phyloP scores from a whole-genome alignment of 2,888 invertebrate genomes.

The Aphidius colemani region DNA sequence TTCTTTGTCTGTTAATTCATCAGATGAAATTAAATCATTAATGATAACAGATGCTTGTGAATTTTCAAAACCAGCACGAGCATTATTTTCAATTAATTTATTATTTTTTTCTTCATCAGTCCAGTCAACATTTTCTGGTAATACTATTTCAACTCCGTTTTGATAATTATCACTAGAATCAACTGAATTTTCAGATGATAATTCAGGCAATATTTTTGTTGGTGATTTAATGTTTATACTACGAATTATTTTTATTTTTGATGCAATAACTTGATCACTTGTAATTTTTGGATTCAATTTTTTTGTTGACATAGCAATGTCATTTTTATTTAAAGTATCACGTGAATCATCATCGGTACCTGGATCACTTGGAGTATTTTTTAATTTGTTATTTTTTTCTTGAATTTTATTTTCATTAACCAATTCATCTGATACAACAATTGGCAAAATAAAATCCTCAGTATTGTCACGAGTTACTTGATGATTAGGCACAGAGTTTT shows the following conservation, averaged over 20 bases:
- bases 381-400: neutral
- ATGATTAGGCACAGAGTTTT: no score
- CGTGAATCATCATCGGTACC: slow-evolving; percentile 38
- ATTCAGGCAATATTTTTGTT: slow-evolving; percentile 6
- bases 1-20: no score
- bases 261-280: slow-evolving; percentile 35
- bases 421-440: neutral
- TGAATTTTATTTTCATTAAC: neutral
- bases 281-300: slow-evolving; percentile 34
- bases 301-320: neutral
- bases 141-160: no score
- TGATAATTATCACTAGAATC: neutral
- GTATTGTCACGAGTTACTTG: no score
- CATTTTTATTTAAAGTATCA: slow-evolving; percentile 23
- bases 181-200: neutral
- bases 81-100: no score
- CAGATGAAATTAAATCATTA: no score
- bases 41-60: no score
- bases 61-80: no score
- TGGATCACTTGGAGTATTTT: slow-evolving; percentile 34
- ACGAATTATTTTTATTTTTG: slow-evolving; percentile 37
- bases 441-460: no score
- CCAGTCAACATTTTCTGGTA: no score
- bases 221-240: slow-evolving; percentile 3
- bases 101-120: no score